Evolutionary conservation across 2,888 invertebrate genomes (phyloP), one percentile per base, ranked within the genome.

Genomic region (Hemaris fuciformis): DNA sequence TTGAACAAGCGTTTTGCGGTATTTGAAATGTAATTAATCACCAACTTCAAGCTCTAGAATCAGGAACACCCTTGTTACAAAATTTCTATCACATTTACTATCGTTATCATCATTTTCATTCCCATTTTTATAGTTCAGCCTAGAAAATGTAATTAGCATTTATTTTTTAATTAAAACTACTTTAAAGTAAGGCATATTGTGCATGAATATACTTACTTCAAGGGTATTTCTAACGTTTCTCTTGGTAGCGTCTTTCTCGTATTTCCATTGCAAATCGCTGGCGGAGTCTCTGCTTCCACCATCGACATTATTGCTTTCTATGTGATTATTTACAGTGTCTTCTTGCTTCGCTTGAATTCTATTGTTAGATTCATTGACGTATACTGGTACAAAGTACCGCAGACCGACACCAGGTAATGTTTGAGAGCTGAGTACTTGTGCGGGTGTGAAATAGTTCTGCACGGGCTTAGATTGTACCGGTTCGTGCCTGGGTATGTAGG

Each of bases 331-430:
- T 62, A 79, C 81, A 0, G 83, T 83, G 61, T 91, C 90, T 23
- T 90, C 89, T 71, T 87, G 85, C 63, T 71, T 86, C 27, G 73
- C 71, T 18, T 74, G 67, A 46, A 75, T 71, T 53, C 72, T 76
- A 3, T 74, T 74, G 61, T 77, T 79, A 5, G 73, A 64, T 4
- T 81, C 75, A 23, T 75, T 77, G 3, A 77, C 65, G 64, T 85
- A 87, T 18, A 75, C 68, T 1, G 92, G 92, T 15, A 84, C 79
- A 66, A 91, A 91, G 73, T 92, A 92, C 58, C 88, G 80, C 18
- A 90, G 75, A 1, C 92, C 92, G 22, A 87, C 70, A 10, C 92
- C 92, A 42, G 92, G 91, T 59, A 91, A 66, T 42, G 72, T 84
- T 69, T 90, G 91, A 2, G 89, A 86, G 65, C 90, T 84, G 0